Conservation (phyloP, 2,113 vertebrate species). For the Lates calcarifer region DNA sequence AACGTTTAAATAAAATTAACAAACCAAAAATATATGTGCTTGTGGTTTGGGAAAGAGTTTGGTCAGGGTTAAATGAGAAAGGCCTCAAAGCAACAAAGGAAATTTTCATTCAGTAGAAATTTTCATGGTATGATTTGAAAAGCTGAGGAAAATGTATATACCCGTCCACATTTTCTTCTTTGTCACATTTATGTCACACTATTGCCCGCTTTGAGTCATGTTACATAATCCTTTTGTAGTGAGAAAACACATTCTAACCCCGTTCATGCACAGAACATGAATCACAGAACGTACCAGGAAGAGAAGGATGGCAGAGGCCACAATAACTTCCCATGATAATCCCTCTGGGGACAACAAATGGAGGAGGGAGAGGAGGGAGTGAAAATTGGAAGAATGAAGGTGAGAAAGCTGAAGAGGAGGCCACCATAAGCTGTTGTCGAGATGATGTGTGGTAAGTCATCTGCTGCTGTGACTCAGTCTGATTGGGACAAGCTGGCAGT, state of each 20-base stretch:
- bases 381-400: slow-evolving; percentile 38
- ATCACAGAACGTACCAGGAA: slow-evolving; percentile 15
- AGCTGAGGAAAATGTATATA: not conserved
- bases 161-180: not conserved
- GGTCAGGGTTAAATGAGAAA: not conserved
- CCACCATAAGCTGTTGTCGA: slow-evolving; percentile 1
- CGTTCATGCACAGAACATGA: slow-evolving; percentile 4
- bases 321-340: slow-evolving; percentile 19
- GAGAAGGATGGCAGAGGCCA: slow-evolving; percentile 1
- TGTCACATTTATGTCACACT: not conserved
- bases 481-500: slow-evolving; percentile 3
- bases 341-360: slow-evolving; percentile 13
- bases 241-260: not conserved
- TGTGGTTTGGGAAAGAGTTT: slow-evolving; percentile 1
- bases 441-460: not conserved
- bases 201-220: not conserved
- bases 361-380: slow-evolving; percentile 6
- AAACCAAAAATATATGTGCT: not conserved
- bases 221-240: not conserved
- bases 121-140: not conserved
- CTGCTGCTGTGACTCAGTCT: slow-evolving; percentile 9
- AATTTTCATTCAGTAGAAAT: not conserved
- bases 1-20: too few species aligned
- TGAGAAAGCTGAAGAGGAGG: slow-evolving; percentile 17
- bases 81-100: not conserved